Base-by-base conservation (phyloP, 2,113 vertebrate genomes). In the Emydura subglobosa region DNA sequence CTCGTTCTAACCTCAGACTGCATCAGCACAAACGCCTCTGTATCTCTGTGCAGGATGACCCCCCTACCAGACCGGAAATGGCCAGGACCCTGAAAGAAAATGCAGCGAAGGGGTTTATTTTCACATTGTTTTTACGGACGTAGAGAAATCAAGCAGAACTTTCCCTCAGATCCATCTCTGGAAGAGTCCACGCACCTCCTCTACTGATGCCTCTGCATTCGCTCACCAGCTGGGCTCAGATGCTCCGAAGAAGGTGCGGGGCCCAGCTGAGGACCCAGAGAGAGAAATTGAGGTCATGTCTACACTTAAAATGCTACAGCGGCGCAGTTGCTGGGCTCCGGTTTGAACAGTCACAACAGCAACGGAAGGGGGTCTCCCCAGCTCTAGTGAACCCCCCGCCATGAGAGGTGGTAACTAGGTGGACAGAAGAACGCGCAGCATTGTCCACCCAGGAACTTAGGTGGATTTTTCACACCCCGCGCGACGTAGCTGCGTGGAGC, bases 341-440 rank as follows among this genome's bases (percentile, higher is more conserved):
- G 9, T n/a, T 17, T 22, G 21, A n/a, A 72, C n/a, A 19, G 31
- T 34, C 61, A 72, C 16, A 9, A 21, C 65, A 5, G 19, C 9
- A n/a, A n/a, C 9, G 1, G 17, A 72, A 72, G n/a, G 8, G 8
- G 19, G 10, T 72, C 65, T 39, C 19, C 65, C 1, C 17, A 21
- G 65, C 65, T 39, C 19, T 22, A 10, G 65, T 72, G 21, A 72
- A 72, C 39, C 5, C 65, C 39, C 31, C 65, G 5, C 17, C 5
- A 9, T 8, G 2, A 68, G 34, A 72, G 19, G 19, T 1, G 5
- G 65, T 22, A 39, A 1, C 5, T 2, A 10, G 34, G 65, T 21
- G 8, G 8, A 39, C 34, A 72, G n/a, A 72, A 72, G 19, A 39
- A 39, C 34, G 2, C 5, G 8, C 19, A 19, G 65, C 4, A 1